These are phyloP conservation scores for Rhorus exstirpatorius DNA, from an alignment of 2,888 invertebrate genomes.

Conservation along the genomic window DNA sequence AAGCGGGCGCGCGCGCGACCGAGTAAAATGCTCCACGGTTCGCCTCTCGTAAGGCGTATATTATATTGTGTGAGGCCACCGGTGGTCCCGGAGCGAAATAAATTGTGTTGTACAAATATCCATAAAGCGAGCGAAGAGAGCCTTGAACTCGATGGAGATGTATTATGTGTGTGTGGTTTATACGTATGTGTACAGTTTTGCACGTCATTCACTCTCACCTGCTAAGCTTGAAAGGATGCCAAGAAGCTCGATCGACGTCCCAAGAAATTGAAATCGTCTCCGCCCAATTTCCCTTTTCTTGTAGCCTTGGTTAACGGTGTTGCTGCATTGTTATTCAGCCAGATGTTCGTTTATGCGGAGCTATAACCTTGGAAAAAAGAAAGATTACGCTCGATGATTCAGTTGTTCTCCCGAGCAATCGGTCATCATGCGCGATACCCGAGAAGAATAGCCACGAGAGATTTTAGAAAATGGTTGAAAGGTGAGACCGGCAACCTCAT, in stretches of 20 bases:
- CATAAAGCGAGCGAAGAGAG: conserved; percentile 48
- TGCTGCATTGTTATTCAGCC: conserved; percentile 7
- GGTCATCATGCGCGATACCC: not conserved
- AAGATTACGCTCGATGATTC: conserved; percentile 4
- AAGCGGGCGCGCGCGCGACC: conserved; percentile 49
- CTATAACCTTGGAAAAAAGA: not conserved
- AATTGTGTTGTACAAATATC: conserved; percentile 75
- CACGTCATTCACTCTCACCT: conserved; percentile 27
- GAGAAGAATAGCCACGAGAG: not conserved
- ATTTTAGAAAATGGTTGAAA: not conserved
- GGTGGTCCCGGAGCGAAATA: conserved; percentile 64
- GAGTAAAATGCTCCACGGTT: conserved; percentile 47
- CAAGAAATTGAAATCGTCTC: conserved; percentile 41
- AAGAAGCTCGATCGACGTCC: conserved; percentile 27
- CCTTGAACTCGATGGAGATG: conserved; percentile 18
- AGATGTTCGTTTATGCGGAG: not conserved
- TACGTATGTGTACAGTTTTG: not conserved
- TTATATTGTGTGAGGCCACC: conserved; percentile 56
- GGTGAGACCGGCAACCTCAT: not conserved
- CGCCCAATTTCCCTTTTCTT: conserved; percentile 41
- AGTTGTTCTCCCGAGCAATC: conserved; percentile 1
- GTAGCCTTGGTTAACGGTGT: conserved; percentile 31
- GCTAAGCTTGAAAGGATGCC: conserved; percentile 44
- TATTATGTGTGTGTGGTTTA: conserved; percentile 6
- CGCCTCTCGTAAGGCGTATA: conserved; percentile 48